Evolutionary conservation across 2,888 invertebrate species (phyloP), one percentile per base, ranked within the genome.

Genomic region (Gonocerus acuteangulatus): DNA sequence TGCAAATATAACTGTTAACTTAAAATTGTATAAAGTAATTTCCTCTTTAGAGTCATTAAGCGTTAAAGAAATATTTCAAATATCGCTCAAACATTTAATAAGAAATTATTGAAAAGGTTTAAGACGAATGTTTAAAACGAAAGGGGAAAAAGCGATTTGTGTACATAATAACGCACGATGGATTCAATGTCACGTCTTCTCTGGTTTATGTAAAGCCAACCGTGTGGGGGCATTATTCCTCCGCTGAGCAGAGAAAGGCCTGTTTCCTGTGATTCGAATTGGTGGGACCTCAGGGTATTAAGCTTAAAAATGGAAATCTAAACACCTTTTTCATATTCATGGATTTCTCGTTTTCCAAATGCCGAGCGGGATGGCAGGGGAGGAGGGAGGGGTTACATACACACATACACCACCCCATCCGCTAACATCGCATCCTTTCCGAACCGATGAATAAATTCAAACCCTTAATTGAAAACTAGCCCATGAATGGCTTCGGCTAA

Each of bases 281-380:
- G 54, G 23, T 22, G 54, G 54, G 19, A 22, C 19, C 39, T 9
- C 47, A 3, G 39, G 36, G 42, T 42, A 19, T 42, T 54, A 54
- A 42, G 16, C 54, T 39, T n/a, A 19, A 39, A 39, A 54, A 54
- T 54, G 54, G 54, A 54, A 54, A 54, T 54, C 54, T 15, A 39
- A 22, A 39, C 39, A 36, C 54, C 39, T 36, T 54, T 54, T 54
- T 54, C 54, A 42, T 54, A 54, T 54, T 54, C 54, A 54, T 54
- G 54, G 54, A 21, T 36, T 21, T 54, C 16, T 23, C 36, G 54
- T 42, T 39, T 54, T 15, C 22, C 15, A 42, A 42, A 42, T 32
- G 34, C 34, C n/a, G n/a, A n/a, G n/a, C 19, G 22, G 23, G 27
- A 22, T 48, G n/a, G 32, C 27, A 13, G 27, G 48, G 27, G n/a